These are phyloP conservation scores for Patella ulyssiponensis DNA, from an alignment of 2,888 invertebrate genomes.

Conservation along the genomic window DNA sequence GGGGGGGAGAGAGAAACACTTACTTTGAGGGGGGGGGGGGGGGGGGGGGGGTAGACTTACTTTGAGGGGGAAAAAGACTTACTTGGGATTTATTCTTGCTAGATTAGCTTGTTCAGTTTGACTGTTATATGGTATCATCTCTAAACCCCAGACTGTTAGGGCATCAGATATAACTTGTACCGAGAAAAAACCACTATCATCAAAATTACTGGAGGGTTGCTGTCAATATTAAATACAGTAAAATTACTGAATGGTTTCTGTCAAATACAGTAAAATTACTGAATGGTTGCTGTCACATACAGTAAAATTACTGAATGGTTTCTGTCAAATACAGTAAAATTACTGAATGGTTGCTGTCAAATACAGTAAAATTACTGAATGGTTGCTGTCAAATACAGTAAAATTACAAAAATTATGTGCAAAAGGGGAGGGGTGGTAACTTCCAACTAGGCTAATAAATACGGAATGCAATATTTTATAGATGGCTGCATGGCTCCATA, in stretches of 20 bases:
- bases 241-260: too few species aligned
- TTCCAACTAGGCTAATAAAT: too few species aligned
- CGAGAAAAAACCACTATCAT: slow-evolving; percentile 87
- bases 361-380: too few species aligned
- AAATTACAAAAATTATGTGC: slow-evolving; percentile 4
- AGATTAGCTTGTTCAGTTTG: slow-evolving; percentile 77
- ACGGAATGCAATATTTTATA: too few species aligned
- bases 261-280: too few species aligned
- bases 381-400: slow-evolving; percentile 21
- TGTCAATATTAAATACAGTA: slow-evolving; percentile 63
- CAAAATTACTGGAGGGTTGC: slow-evolving; percentile 83
- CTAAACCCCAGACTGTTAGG: slow-evolving; percentile 81
- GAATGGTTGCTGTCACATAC: too few species aligned
- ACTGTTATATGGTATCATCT: slow-evolving; percentile 81
- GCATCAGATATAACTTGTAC: slow-evolving; percentile 85
- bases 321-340: too few species aligned
- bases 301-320: too few species aligned
- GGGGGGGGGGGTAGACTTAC: not conserved
- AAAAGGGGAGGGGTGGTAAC: not conserved
- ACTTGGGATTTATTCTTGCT: slow-evolving; percentile 77
- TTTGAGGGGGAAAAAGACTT: slow-evolving; percentile 61
- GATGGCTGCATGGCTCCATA: too few species aligned
- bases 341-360: not conserved
- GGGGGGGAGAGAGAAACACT: not conserved
- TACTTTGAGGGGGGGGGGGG: not conserved